A percentile compares a stretch with the other conserved stretches of the same genome.
Evolutionary conservation across 2,888 invertebrate species (phyloP).

Genomic region (Hyposoter dolosus): DNA sequence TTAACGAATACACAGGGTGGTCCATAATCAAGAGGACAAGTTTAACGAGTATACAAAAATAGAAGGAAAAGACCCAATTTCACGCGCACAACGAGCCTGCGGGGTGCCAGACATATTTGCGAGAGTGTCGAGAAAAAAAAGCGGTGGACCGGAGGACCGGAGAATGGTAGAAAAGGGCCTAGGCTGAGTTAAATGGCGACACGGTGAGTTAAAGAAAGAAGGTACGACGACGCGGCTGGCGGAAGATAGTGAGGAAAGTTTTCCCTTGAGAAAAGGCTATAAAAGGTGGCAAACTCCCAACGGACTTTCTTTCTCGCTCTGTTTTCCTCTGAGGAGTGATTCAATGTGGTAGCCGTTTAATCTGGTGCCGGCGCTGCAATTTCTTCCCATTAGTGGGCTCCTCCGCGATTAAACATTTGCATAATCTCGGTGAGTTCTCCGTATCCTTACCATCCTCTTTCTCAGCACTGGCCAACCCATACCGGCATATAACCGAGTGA

Average conservation of each 20-base stretch:
- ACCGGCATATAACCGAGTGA: not conserved
- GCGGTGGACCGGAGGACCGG: not conserved
- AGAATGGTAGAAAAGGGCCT: constrained; percentile 2
- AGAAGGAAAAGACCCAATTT: not conserved
- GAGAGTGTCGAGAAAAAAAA: not conserved
- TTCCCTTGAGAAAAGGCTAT: constrained; percentile 17
- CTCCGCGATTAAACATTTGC: constrained; percentile 84
- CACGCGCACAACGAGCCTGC: not conserved
- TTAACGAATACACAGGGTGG: not conserved
- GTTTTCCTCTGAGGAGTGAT: constrained; percentile 47
- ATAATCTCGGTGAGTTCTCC: constrained; percentile 77
- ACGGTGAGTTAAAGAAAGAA: constrained; percentile 45
- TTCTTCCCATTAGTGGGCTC: constrained; percentile 83
- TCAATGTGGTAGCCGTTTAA: constrained; percentile 79
- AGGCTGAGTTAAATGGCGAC: constrained; percentile 55
- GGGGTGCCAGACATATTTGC: not conserved
- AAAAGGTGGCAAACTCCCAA: constrained; percentile 37
- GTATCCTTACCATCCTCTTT: not conserved
- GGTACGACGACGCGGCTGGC: constrained; percentile 47
- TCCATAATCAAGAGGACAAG: not conserved
- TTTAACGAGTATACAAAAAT: not conserved
- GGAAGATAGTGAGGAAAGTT: constrained; percentile 57
- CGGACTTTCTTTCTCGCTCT: constrained; percentile 57
- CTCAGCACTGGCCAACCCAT: not conserved
- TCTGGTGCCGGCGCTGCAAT: constrained; percentile 83